Evolutionary conservation across 1,140 invertebrate species (phyloP).

Genomic region (Bombus pyrosoma): DNA sequence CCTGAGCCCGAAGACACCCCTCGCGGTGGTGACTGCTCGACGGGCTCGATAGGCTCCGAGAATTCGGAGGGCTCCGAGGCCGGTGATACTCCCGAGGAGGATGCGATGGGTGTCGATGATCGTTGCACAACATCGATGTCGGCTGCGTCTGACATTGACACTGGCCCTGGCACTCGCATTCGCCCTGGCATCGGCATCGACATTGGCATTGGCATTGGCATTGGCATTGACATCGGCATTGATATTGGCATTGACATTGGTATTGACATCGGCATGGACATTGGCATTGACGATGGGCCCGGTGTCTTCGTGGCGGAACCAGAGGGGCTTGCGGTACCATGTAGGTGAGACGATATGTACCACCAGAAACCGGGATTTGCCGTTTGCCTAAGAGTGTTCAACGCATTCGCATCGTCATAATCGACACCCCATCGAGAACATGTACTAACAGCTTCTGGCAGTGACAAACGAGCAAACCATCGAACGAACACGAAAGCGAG

Average conservation of each 20-base stretch:
- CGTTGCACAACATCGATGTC: slow-evolving; percentile 48
- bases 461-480: slow-evolving; percentile 22
- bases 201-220: slow-evolving; percentile 63
- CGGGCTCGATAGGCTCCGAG: background rate
- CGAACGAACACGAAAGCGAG: background rate
- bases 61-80: slow-evolving; percentile 35
- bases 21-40: slow-evolving; percentile 39
- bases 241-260: slow-evolving; percentile 60
- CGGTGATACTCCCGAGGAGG: slow-evolving; percentile 27
- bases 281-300: slow-evolving; percentile 75
- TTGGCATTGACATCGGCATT: slow-evolving; percentile 59
- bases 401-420: slow-evolving; percentile 72
- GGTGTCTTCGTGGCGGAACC: slow-evolving; percentile 78
- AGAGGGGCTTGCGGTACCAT: slow-evolving; percentile 76
- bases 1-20: slow-evolving; percentile 57
- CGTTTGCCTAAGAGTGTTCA: slow-evolving; percentile 78
- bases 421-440: slow-evolving; percentile 31
- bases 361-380: slow-evolving; percentile 80
- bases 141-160: slow-evolving; percentile 58
- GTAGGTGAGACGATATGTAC: slow-evolving; percentile 81
- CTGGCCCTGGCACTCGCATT: slow-evolving; percentile 58
- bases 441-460: slow-evolving; percentile 34
- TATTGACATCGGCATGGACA: slow-evolving; percentile 69
- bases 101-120: slow-evolving; percentile 61
- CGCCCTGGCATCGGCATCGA: slow-evolving; percentile 52